These are phyloP conservation scores for Sarcophaga subvicina DNA, from an alignment of 2,888 invertebrate species.

Conservation along the genomic window DNA sequence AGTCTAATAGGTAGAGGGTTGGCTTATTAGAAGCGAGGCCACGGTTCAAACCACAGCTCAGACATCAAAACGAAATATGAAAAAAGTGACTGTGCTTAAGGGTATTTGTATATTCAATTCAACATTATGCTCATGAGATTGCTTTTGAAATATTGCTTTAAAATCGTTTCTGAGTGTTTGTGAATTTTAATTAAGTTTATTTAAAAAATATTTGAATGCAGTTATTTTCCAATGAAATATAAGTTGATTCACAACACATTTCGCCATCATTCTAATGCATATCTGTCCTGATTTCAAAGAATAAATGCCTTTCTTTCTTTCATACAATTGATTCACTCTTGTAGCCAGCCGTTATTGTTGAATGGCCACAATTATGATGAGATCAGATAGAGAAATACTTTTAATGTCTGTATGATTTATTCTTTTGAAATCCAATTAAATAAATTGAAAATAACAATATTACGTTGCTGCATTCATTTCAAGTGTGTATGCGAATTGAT, in stretches of 20 bases:
- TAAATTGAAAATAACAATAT: conserved; percentile 62
- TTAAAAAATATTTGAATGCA: background rate
- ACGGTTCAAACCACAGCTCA: too few relatives aligned
- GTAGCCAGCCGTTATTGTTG: background rate
- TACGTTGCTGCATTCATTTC: conserved; percentile 25
- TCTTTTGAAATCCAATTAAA: conserved; percentile 67
- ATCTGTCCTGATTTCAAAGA: background rate
- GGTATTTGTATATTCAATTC: too few relatives aligned
- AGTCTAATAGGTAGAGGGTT: too few relatives aligned
- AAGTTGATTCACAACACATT: background rate
- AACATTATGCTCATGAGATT: too few relatives aligned
- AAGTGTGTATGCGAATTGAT: conserved; percentile 54
- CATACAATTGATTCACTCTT: background rate
- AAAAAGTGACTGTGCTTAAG: too few relatives aligned
- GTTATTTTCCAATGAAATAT: background rate
- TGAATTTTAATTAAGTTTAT: background rate
- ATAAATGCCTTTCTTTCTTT: background rate
- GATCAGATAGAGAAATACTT: background rate
- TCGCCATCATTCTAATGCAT: background rate
- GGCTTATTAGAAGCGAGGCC: too few relatives aligned
- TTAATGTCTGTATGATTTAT: conserved; percentile 23
- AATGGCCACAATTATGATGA: background rate
- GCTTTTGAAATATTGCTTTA: too few relatives aligned
- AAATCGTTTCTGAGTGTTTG: too few relatives aligned
- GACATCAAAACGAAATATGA: too few relatives aligned